Evolutionary conservation across 1,140 invertebrate genomes (phyloP), one percentile per base, ranked within the genome.

Genomic region (Limonius californicus): DNA sequence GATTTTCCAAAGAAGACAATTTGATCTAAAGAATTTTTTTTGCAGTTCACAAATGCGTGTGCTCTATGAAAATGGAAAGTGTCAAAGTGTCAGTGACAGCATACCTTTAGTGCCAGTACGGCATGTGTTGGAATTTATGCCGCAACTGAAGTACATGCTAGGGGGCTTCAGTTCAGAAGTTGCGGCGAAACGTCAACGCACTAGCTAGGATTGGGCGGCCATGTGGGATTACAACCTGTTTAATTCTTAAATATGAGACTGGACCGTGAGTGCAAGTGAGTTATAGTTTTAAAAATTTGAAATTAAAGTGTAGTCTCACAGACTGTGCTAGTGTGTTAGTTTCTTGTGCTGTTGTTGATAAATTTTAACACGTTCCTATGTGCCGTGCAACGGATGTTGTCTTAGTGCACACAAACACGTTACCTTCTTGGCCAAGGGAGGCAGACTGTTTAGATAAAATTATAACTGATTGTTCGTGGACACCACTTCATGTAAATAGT

Each of bases 121-220:
- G 61, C 89, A 87, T 77, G 87, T 93, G 55, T 88, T 91, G 79
- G 85, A 87, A 66, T 91, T 85, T 74, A 90, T 92, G 89, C 88
- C 87, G n/a, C 91, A 92, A 75, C 79, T 92, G 74, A 89, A 89
- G 72, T 91, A 90, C 76, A 89, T 92, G 84, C 82, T 90, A 72
- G 78, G 78, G 50, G 78, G 78, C 61, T 61, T 72, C 70, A 63
- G 67, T 68, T 58, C 63, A 59, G 67, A 73, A 57, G 64, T 77
- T 27, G 72, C 80, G 54, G 78, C 81, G 66, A 85, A 85, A 71
- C 79, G 83, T 32, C 81, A 84, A 68, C 77, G 82, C 64, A 82
- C 81, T 68, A 85, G 83, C 83, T 85, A 84, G 83, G 82, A 84
- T 67, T 83, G 81, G 81, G 63, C 69, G 42, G 47, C 62, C 23